These are phyloP conservation scores for Macroglossus sobrinus DNA, from an alignment of 2,113 vertebrate species.

Conservation along the genomic window DNA sequence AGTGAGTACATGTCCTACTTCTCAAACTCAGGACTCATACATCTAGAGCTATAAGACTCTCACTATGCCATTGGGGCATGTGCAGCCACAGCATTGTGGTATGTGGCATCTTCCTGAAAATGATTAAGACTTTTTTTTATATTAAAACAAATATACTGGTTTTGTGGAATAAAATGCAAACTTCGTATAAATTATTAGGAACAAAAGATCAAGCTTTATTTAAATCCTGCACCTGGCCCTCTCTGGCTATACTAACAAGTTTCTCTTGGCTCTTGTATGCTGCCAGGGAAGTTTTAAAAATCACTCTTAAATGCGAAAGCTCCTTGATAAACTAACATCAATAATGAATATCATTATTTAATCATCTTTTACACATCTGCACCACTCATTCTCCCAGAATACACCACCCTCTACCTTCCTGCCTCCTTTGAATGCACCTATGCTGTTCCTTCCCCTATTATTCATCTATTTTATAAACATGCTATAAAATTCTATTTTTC, in stretches of 20 bases:
- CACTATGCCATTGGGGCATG: background rate
- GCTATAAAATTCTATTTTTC: background rate
- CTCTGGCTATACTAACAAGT: background rate
- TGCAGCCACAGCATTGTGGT: background rate
- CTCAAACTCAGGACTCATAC: background rate
- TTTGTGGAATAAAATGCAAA: background rate
- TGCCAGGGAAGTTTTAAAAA: background rate
- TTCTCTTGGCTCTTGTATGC: background rate
- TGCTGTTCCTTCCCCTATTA: background rate
- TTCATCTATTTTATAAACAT: background rate
- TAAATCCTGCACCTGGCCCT: background rate
- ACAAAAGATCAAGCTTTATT: background rate
- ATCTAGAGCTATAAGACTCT: background rate
- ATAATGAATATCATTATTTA: background rate
- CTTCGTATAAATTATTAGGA: background rate
- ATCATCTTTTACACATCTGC: background rate
- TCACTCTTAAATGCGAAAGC: background rate
- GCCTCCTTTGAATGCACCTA: background rate
- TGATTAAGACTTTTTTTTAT: background rate
- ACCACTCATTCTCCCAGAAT: no score
- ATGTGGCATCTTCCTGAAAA: background rate
- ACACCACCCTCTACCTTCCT: background rate
- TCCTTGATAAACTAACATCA: background rate
- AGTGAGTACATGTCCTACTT: background rate
- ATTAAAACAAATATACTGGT: background rate